phyloP scores from a whole-genome alignment of 2,888 invertebrate species.

The Cantharis lateralis region DNA sequence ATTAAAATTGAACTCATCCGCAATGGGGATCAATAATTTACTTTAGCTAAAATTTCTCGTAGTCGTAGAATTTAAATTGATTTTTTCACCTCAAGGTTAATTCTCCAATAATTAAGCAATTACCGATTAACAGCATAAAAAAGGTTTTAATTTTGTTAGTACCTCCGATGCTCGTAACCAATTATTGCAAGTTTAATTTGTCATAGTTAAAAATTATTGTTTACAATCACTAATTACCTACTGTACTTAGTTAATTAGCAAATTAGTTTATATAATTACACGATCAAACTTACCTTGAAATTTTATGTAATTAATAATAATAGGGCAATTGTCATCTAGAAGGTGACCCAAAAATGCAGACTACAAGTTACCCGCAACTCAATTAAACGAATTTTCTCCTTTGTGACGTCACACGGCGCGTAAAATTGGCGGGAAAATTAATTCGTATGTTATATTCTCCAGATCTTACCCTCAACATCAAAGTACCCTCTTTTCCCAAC shows the following conservation, averaged over 20 bases:
- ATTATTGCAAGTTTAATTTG: background rate
- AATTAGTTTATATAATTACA: background rate
- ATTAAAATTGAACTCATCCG: too few relatives aligned
- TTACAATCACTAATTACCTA: background rate
- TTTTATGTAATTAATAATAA: background rate
- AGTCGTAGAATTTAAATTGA: background rate
- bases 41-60: too few relatives aligned
- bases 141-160: background rate
- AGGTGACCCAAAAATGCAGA: too few relatives aligned
- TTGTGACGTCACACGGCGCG: too few relatives aligned
- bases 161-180: background rate
- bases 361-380: too few relatives aligned
- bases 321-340: background rate
- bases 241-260: background rate
- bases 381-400: too few relatives aligned
- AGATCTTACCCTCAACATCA: conserved; percentile 18
- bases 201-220: background rate
- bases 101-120: background rate
- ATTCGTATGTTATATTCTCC: background rate
- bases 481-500: conserved; percentile 25
- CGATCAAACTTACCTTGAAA: background rate
- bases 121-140: background rate
- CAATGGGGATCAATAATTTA: too few relatives aligned
- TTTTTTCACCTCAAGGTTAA: background rate
- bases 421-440: too few relatives aligned